Evolutionary conservation across 2,113 vertebrate genomes (phyloP).

Genomic region (Oncorhynchus tshawytscha): DNA sequence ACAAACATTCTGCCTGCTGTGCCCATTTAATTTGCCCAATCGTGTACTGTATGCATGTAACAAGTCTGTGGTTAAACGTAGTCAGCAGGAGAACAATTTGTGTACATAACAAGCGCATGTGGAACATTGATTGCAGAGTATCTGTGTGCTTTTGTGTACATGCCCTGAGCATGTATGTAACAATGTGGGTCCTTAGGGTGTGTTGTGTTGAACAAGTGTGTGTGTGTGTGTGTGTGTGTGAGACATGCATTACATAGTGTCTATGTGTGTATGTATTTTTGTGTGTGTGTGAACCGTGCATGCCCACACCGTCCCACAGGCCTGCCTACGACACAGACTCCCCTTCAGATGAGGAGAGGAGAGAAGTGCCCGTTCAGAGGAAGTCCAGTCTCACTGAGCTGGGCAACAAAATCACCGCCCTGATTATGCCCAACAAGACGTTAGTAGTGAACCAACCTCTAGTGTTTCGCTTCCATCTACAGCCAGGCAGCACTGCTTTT

Average conservation of each 20-base stretch:
- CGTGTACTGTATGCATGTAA: no score
- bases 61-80: no score
- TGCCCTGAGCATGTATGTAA: not conserved
- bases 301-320: conserved; percentile 67
- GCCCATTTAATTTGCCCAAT: no score
- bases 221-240: not conserved
- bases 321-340: conserved; percentile 58
- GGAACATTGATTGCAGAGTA: not conserved
- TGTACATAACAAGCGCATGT: not conserved
- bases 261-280: not conserved
- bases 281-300: not conserved
- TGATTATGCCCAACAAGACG: conserved; percentile 72
- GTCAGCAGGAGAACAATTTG: no score
- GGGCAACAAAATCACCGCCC: conserved; percentile 70
- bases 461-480: not conserved
- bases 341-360: conserved; percentile 63
- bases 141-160: not conserved
- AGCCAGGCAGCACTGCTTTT: conserved; percentile 27
- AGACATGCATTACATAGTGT: no score
- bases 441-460: conserved; percentile 58
- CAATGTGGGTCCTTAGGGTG: no score
- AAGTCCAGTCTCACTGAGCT: conserved; percentile 82
- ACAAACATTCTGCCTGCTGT: no score
- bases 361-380: conserved; percentile 60
- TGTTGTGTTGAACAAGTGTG: not conserved